Conservation (phyloP, 2,888 invertebrate species). For the Synergus umbraculus region DNA sequence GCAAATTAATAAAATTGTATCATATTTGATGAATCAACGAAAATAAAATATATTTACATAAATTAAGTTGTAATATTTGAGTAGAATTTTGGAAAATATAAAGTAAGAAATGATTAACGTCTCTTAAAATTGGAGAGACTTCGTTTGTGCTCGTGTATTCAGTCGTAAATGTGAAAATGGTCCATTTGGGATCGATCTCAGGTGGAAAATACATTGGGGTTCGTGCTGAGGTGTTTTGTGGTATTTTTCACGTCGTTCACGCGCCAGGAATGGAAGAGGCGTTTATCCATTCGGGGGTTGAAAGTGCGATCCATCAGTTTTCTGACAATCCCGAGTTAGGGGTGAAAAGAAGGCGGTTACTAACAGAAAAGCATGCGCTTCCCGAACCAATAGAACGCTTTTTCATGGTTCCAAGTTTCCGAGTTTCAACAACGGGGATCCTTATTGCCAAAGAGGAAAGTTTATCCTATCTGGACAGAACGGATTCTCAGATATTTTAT, state of each 20-base stretch:
- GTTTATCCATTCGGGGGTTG: slow-evolving; percentile 64
- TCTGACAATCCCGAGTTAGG: slow-evolving; percentile 56
- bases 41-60: too few relatives aligned
- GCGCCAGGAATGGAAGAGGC: slow-evolving; percentile 53
- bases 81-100: background rate
- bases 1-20: too few relatives aligned
- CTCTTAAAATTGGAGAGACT: background rate
- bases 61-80: too few relatives aligned
- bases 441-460: slow-evolving; percentile 7
- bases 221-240: slow-evolving; percentile 36
- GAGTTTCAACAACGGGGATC: background rate
- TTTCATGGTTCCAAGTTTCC: background rate
- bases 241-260: slow-evolving; percentile 37
- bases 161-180: slow-evolving; percentile 29
- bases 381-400: slow-evolving; percentile 49
- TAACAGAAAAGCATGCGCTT: slow-evolving; percentile 53
- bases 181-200: slow-evolving; percentile 33
- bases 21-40: too few relatives aligned
- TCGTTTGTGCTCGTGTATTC: background rate
- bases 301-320: slow-evolving; percentile 67
- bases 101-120: background rate
- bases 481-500: background rate
- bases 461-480: background rate
- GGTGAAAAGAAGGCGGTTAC: slow-evolving; percentile 51
- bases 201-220: slow-evolving; percentile 6